These are phyloP conservation scores for Acronicta alni DNA, from an alignment of 2,888 invertebrate species.

Conservation along the genomic window DNA sequence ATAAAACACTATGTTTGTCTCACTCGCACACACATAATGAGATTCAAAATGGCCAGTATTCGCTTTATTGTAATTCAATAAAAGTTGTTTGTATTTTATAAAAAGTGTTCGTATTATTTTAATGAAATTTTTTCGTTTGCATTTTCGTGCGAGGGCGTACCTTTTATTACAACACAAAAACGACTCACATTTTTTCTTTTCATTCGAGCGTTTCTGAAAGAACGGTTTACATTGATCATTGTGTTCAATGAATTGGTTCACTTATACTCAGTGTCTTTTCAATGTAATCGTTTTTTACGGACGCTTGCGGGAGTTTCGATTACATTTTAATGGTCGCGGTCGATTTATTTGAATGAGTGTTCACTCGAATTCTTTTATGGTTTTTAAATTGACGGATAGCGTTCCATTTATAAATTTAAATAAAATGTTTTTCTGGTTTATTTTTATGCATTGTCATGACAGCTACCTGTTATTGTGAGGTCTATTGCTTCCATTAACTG, in stretches of 20 bases:
- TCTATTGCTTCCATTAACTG: conserved; percentile 1
- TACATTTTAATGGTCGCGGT: conserved; percentile 61
- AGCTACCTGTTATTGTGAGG: conserved; percentile 21
- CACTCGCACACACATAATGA: conserved; percentile 70
- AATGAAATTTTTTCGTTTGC: conserved; percentile 58
- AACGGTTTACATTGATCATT: conserved; percentile 70
- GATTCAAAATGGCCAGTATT: conserved; percentile 83
- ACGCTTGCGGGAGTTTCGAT: conserved; percentile 58
- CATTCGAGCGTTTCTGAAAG: conserved; percentile 66
- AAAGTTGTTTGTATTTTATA: conserved; percentile 70
- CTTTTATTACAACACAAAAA: conserved; percentile 60
- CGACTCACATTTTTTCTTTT: conserved; percentile 55
- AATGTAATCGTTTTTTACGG: conserved; percentile 64
- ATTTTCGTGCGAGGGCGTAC: conserved; percentile 62
- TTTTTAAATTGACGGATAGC: conserved; percentile 41
- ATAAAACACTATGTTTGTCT: conserved; percentile 63
- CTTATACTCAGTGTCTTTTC: conserved; percentile 64
- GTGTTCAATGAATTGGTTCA: conserved; percentile 68
- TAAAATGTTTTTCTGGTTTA: conserved; percentile 8
- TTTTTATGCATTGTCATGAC: conserved; percentile 8
- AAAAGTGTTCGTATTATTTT: conserved; percentile 71
- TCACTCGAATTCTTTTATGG: conserved; percentile 48
- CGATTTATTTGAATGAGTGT: conserved; percentile 57
- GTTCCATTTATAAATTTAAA: conserved; percentile 36
- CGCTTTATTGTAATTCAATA: conserved; percentile 71